Conservation (phyloP, 2,888 invertebrate species). For the Sialis fuliginosa region DNA sequence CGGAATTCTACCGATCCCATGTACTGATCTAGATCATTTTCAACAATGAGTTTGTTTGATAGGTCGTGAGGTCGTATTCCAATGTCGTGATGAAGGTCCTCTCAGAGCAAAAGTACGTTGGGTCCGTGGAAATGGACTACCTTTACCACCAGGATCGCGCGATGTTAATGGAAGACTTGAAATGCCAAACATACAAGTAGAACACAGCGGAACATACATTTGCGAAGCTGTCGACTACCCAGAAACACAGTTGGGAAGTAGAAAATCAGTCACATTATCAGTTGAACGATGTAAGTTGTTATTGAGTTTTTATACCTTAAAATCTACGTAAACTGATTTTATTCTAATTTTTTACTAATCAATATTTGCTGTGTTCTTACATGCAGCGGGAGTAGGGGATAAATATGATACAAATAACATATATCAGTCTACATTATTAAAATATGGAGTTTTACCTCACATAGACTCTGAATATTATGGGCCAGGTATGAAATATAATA, state of each 20-base stretch:
- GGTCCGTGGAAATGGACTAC: constrained; percentile 49
- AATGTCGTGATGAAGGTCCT: constrained; percentile 81
- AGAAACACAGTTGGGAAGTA: constrained; percentile 40
- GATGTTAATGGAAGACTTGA: constrained; percentile 67
- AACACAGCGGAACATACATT: constrained; percentile 65
- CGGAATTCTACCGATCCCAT: no score
- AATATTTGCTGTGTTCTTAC: constrained; percentile 5
- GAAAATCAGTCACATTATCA: constrained; percentile 46
- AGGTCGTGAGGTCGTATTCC: constrained; percentile 87
- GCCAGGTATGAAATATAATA: constrained; percentile 25
- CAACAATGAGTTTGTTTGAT: neutral
- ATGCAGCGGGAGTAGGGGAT: constrained; percentile 13
- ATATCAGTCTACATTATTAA: constrained; percentile 12
- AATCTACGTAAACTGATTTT: no score
- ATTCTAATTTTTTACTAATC: neutral
- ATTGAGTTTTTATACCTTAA: no score
- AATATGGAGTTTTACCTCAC: constrained; percentile 36
- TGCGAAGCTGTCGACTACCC: constrained; percentile 63
- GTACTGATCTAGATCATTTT: no score
- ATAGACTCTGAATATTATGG: constrained; percentile 38
- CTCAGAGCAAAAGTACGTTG: constrained; percentile 57
- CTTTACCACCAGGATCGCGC: constrained; percentile 58
- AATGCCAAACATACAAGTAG: constrained; percentile 59
- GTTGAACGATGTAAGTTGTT: constrained; percentile 60
- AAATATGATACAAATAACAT: no score